Base-by-base conservation (phyloP, 2,797 vertebrate genomes). In the Darevskia mixta region DNA sequence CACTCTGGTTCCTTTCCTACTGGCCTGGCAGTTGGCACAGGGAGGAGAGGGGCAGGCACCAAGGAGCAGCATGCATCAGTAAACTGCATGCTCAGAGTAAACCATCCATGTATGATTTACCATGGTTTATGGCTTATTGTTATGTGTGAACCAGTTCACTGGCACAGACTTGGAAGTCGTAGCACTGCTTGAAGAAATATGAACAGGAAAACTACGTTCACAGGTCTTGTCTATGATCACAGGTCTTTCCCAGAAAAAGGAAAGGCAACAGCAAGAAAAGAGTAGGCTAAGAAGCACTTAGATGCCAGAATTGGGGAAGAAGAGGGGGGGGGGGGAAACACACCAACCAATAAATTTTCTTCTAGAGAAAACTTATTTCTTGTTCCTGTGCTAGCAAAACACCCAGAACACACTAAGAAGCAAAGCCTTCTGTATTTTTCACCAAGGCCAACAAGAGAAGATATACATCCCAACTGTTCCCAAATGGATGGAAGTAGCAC, bases 241-340 rank as follows among this genome's bases (percentile, higher is more conserved):
- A 2, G 66, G 66, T n/a, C 20, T 29, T 69, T 27, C 10, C 66
- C 72, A n/a, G 29, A 27, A 35, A 4, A 55, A 55, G 13, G 35
- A 49, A 7, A 49, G 13, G 2, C 8, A 69, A 5, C 69, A 35
- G 5, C n/a, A 89, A 84, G 67, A 90, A 55, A 81, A 64, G 82
- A 27, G 83, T 77, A 88, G 85, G 43, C 58, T 9, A 0, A 81
- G 87, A 87, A 95, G 0, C 5, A 45, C 1, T 82, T 41, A 43
- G 29, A 27, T 76, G 88, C 72, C 82, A 88, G 78, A 43, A 72
- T 9, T 93, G 88, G 91, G 90, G 86, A 85, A 5, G 87, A 66
- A 43, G 86, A 89, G 90, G 85, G 41, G 41, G 41, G 41, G 41
- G 41, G 38, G 41, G 41, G 45, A 3, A 13, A 49, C 11, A 49